These are phyloP conservation scores for Amniataba percoides DNA, from an alignment of 2,797 vertebrate genomes.

Conservation along the genomic window DNA sequence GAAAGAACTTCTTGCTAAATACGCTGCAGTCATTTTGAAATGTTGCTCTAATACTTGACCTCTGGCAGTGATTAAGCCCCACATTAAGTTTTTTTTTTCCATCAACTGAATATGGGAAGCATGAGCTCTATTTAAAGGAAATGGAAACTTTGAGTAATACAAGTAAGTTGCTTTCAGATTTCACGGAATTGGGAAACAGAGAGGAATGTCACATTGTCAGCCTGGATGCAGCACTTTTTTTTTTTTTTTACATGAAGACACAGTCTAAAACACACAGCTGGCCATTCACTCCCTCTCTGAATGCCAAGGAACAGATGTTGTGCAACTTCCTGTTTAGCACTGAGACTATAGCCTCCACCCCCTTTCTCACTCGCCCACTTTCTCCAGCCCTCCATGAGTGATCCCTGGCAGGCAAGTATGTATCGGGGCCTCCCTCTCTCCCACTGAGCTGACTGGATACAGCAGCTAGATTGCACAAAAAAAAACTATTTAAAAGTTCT, in stretches of 20 bases:
- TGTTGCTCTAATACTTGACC: conserved; percentile 38
- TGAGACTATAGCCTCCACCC: conserved; percentile 66
- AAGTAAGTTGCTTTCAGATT: conserved; percentile 45
- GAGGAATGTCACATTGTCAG: conserved; percentile 62
- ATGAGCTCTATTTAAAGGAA: conserved; percentile 27
- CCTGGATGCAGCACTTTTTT: conserved; percentile 17
- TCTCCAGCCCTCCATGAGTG: conserved; percentile 54
- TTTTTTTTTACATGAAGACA: conserved; percentile 44
- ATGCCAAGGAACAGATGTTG: conserved; percentile 80
- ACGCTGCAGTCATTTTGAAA: conserved; percentile 49
- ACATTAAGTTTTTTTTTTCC: conserved; percentile 14
- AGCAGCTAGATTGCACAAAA: conserved; percentile 1
- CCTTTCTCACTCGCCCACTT: conserved; percentile 58
- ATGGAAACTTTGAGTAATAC: conserved; percentile 43
- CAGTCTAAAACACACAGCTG: conserved; percentile 71
- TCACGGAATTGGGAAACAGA: conserved; percentile 55
- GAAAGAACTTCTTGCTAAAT: conserved; percentile 28
- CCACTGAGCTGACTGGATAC: conserved; percentile 29
- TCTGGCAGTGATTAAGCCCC: conserved; percentile 24
- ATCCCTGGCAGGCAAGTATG: conserved; percentile 68
- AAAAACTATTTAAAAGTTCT: conserved; percentile 17
- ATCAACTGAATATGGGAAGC: background rate
- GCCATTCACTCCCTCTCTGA: conserved; percentile 68
- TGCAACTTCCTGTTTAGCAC: conserved; percentile 82
- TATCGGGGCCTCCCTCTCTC: conserved; percentile 50